Evolutionary conservation across 2,888 invertebrate species (phyloP), one percentile per base, ranked within the genome.

Genomic region (Dermolepida albohirtum): DNA sequence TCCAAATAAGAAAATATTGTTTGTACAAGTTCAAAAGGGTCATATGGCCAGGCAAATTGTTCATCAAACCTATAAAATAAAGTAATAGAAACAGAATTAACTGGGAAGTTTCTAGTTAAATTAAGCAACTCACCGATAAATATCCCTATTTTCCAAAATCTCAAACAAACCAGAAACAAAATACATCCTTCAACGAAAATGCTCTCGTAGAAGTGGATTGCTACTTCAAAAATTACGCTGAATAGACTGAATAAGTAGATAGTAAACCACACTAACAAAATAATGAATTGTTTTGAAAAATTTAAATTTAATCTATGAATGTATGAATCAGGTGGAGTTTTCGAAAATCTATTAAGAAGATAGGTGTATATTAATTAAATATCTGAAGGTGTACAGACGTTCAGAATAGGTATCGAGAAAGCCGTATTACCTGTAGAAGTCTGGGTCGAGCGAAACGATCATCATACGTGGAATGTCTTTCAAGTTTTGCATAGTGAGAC

Each of bases 31-130:
- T 64, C 11, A 29, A 11, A 12, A 64, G 29, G 1, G 16, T 51
- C 10, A 64, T 68, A 16, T 54, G 49, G 1, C 68, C 68, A 8
- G 68, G 68, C 7, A 54, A 40, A 17, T 40, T 57, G 10, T 65
- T 43, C 54, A 65, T 65, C 16, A 65, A 17, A 2, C 44, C 64
- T 65, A 11, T 16, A 27, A 43, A 34, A 22, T 40, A 11, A 5
- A 51, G 22, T 17, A 11, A 16, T 10, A 22, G 2, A 50, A 17
- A 5, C 17, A 16, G n/a, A 4, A 14, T 49, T 22, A 43, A 11
- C n/a, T 43, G 11, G 11, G 10, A 29, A n/a, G n/a, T 54, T n/a
- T n/a, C 8, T 34, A 6, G 1, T 41, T 11, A 41, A 11, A 4
- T 12, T 10, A 39, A 2, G 4, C 2, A 40, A 54, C 54, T 43